These are phyloP conservation scores for Monochamus saltuarius DNA, from an alignment of 1,140 invertebrate genomes.

Conservation along the genomic window DNA sequence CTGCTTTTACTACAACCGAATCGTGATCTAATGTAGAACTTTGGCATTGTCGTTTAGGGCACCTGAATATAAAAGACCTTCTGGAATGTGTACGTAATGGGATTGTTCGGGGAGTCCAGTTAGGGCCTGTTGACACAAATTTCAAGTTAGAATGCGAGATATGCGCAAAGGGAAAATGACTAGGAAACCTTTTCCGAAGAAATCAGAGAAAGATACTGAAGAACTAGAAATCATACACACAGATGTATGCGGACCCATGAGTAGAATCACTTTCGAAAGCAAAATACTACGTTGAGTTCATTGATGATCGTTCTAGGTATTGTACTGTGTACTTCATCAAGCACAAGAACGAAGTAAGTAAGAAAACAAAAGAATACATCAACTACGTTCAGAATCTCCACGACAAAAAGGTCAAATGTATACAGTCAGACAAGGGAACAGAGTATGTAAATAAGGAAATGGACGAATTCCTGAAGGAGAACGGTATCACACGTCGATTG, in stretches of 20 bases:
- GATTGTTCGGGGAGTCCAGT: no score
- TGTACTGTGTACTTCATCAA: constrained; percentile 3
- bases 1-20: no score
- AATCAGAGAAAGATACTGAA: background rate
- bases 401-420: constrained; percentile 1
- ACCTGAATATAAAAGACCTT: no score
- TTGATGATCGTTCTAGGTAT: background rate
- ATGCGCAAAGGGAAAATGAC: background rate
- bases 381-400: background rate
- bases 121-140: no score
- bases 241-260: constrained; percentile 1
- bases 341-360: constrained; percentile 10
- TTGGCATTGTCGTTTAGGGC: no score
- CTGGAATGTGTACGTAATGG: no score
- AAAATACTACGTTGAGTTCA: no score
- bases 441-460: constrained; percentile 4
- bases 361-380: constrained; percentile 7
- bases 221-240: background rate
- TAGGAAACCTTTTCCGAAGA: constrained; percentile 2
- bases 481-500: background rate
- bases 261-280: background rate
- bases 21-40: no score
- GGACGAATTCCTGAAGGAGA: background rate
- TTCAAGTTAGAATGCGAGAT: no score
- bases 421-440: constrained; percentile 13